Conservation (phyloP, 2,797 vertebrate species). For the Micrastur ruficollis region DNA sequence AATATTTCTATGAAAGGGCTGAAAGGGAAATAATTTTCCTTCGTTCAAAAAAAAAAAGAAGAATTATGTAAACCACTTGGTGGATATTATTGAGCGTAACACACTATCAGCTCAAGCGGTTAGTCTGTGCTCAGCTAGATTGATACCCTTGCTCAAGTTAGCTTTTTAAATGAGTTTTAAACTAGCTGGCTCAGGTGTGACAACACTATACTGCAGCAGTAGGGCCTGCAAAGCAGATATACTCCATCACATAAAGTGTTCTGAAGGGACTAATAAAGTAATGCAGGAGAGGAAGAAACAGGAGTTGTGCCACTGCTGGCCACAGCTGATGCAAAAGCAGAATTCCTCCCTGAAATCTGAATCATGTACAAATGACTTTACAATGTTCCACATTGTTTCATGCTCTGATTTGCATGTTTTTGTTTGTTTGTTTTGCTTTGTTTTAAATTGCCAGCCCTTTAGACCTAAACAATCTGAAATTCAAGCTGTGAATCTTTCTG, state of each 20-base stretch:
- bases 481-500: conserved; percentile 58
- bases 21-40: conserved; percentile 26
- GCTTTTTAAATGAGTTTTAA: conserved; percentile 32
- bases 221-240: conserved; percentile 34
- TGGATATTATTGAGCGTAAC: background rate
- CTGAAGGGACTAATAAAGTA: conserved; percentile 47
- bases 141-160: background rate
- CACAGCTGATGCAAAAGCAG: background rate
- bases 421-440: conserved; percentile 33
- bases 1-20: background rate
- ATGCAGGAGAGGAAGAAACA: conserved; percentile 4
- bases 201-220: background rate
- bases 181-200: conserved; percentile 40
- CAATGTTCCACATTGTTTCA: background rate
- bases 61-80: background rate
- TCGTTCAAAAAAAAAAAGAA: background rate
- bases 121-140: background rate
- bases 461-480: conserved; percentile 49
- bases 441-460: conserved; percentile 31
- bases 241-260: conserved; percentile 32
- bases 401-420: conserved; percentile 22
- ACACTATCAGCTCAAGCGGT: background rate
- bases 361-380: background rate
- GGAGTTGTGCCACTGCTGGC: background rate
- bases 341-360: conserved; percentile 27